Percentiles rank a stretch among this genome's conserved stretches.
Conservation (phyloP, 1,140 invertebrate species). For the Cepaea nemoralis region DNA sequence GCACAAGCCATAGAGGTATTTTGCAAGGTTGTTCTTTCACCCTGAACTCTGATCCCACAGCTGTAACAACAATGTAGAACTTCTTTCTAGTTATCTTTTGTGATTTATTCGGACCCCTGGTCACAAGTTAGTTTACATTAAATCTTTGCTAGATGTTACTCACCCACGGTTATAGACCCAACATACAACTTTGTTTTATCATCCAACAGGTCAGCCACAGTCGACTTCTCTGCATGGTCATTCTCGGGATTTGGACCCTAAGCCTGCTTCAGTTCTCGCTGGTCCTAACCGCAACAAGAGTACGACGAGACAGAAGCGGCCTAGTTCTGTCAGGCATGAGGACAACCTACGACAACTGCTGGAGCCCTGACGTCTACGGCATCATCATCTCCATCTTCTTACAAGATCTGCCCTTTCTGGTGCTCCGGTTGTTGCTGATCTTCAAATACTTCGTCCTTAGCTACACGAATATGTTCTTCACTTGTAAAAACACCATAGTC, state of each 20-base stretch:
- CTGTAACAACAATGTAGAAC: too few species aligned
- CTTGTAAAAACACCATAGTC: constrained; percentile 89
- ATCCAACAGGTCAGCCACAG: constrained; percentile 60
- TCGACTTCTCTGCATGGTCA: constrained; percentile 61
- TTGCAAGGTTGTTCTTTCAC: too few species aligned
- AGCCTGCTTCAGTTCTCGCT: constrained; percentile 91
- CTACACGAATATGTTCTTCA: too few species aligned
- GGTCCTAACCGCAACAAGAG: constrained; percentile 88
- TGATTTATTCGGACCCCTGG: too few species aligned
- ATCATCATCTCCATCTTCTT: constrained; percentile 65
- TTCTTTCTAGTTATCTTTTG: too few species aligned
- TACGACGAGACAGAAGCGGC: constrained; percentile 75
- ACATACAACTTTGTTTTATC: too few species aligned
- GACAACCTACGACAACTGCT: constrained; percentile 47
- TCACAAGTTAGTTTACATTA: too few species aligned
- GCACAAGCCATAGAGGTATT: too few species aligned
- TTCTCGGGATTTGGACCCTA: constrained; percentile 78
- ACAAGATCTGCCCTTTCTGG: constrained; percentile 69
- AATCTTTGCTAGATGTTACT: too few species aligned
- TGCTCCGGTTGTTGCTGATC: constrained; percentile 80
- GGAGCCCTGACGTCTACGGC: constrained; percentile 65
- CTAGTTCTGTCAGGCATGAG: constrained; percentile 42
- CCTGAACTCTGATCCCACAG: too few species aligned
- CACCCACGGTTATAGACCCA: too few species aligned
- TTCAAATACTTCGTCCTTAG: constrained; percentile 88